Conservation (phyloP, 2,113 vertebrate species). For the Triplophysa rosa region DNA sequence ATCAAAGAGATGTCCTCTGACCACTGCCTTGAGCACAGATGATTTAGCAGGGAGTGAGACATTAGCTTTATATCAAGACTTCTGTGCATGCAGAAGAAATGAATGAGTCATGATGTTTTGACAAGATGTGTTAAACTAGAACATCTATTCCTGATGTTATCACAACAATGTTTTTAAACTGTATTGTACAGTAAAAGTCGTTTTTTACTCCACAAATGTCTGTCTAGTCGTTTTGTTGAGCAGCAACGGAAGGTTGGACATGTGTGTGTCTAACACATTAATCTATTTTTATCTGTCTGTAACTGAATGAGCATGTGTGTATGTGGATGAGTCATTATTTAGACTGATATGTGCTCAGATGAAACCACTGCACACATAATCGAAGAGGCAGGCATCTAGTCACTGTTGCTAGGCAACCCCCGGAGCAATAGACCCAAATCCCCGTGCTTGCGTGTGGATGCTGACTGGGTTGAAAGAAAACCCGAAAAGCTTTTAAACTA, state of each 20-base stretch:
- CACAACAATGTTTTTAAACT: too few species aligned
- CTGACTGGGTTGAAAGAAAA: slow-evolving; percentile 66
- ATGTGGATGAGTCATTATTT: slow-evolving; percentile 66
- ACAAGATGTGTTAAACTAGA: too few species aligned
- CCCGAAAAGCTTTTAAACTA: slow-evolving; percentile 61
- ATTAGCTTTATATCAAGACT: slow-evolving; percentile 5
- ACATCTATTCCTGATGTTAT: not conserved
- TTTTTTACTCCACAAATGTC: not conserved
- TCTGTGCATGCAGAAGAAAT: not conserved
- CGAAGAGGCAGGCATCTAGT: slow-evolving; percentile 74
- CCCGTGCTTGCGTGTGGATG: slow-evolving; percentile 68
- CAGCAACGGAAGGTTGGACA: not conserved
- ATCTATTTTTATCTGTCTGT: slow-evolving; percentile 7
- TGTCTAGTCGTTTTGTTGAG: not conserved
- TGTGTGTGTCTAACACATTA: not conserved
- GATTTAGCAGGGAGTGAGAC: not conserved
- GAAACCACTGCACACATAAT: slow-evolving; percentile 63
- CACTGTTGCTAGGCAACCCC: slow-evolving; percentile 79
- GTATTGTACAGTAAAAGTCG: too few species aligned
- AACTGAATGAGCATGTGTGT: slow-evolving; percentile 30
- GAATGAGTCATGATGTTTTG: not conserved
- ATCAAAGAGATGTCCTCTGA: slow-evolving; percentile 9
- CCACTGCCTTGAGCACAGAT: not conserved
- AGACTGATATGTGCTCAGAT: slow-evolving; percentile 65
- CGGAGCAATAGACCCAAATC: slow-evolving; percentile 72